Evolutionary conservation across 2,113 vertebrate genomes (phyloP).

Genomic region (Prunella fulvescens): DNA sequence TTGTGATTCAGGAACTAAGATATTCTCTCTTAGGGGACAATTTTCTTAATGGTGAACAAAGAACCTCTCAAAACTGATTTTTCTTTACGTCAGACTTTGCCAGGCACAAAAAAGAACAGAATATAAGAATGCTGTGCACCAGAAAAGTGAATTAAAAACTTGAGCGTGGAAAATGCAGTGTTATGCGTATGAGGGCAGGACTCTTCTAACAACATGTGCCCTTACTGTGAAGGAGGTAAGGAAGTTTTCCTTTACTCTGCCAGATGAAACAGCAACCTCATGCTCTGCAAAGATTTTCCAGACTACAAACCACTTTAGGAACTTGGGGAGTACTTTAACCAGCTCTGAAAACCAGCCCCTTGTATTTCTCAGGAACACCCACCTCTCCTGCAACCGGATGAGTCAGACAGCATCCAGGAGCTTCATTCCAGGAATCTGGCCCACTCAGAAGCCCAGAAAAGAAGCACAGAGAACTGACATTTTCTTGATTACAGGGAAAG

Average conservation of each 20-base stretch:
- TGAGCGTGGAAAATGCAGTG: background rate
- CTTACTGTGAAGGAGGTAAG: background rate
- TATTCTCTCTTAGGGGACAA: background rate
- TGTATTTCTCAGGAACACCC: background rate
- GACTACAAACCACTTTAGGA: background rate
- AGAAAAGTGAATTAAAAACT: background rate
- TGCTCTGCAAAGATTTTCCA: background rate
- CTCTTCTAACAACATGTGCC: background rate
- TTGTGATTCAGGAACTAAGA: background rate
- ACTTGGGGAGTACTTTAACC: background rate
- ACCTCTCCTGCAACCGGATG: background rate
- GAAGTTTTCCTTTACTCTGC: background rate
- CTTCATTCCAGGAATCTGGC: background rate
- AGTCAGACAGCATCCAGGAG: background rate
- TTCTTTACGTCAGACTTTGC: background rate
- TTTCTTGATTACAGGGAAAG: background rate
- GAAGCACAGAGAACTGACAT: background rate
- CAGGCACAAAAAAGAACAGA: background rate
- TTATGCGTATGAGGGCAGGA: background rate
- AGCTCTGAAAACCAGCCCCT: background rate
- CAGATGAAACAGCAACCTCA: conserved; percentile 1
- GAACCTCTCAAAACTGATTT: background rate
- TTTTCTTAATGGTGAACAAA: background rate
- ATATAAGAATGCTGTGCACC: background rate
- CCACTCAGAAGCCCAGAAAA: background rate